Evolutionary conservation across 2,113 vertebrate species (phyloP).

Genomic region (Meleagris gallopavo): DNA sequence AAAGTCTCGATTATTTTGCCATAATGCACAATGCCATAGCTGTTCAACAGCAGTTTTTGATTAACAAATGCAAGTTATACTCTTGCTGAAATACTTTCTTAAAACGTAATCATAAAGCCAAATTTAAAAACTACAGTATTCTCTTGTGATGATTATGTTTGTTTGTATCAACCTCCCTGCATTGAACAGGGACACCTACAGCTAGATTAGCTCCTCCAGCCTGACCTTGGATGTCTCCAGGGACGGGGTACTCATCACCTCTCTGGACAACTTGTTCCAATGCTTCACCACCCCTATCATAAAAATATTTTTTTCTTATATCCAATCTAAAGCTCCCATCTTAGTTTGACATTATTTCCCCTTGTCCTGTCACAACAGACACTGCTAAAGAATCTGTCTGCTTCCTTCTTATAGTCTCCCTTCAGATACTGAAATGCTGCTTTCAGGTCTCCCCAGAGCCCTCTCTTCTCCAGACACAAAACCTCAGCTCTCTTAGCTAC

Average conservation of each 20-base stretch:
- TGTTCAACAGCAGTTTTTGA: not conserved
- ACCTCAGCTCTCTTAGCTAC: no score
- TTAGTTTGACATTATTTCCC: no score
- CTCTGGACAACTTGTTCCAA: not conserved
- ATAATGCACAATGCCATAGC: not conserved
- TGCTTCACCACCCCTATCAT: not conserved
- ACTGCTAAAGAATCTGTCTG: no score
- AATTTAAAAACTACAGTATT: not conserved
- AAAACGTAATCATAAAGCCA: not conserved
- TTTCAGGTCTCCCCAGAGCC: no score
- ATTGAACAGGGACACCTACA: no score
- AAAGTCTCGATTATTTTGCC: not conserved
- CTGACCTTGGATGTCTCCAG: not conserved
- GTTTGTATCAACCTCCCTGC: not conserved
- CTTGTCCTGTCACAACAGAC: no score
- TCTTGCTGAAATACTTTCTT: not conserved
- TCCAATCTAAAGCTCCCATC: not conserved
- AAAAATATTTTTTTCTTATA: not conserved
- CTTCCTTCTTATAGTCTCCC: no score
- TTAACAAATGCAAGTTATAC: not conserved
- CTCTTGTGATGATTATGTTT: not conserved
- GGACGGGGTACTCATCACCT: not conserved
- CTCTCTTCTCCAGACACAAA: no score
- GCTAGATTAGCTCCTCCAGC: not conserved
- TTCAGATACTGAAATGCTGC: no score